Percentiles rank a stretch among this genome's conserved stretches.
Evolutionary conservation across 2,888 invertebrate species (phyloP).

Genomic region (Ophion slaviceki): DNA sequence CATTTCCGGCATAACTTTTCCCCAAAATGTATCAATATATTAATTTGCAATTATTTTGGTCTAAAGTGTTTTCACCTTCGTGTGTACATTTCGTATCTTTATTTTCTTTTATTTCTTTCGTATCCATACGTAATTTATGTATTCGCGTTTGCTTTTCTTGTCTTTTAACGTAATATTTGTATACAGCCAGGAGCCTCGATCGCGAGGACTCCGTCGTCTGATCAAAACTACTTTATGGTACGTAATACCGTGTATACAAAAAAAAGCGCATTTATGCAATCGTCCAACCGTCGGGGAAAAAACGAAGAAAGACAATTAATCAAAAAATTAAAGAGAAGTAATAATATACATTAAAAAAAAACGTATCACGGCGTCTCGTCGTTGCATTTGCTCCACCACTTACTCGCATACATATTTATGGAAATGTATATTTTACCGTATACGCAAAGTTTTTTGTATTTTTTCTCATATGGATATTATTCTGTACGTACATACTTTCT

Average conservation of each 20-base stretch:
- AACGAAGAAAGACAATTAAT: conserved; percentile 21
- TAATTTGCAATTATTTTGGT: conserved; percentile 76
- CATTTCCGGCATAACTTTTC: background rate
- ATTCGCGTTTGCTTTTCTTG: conserved; percentile 36
- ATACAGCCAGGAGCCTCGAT: conserved; percentile 28
- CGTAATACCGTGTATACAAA: conserved; percentile 28
- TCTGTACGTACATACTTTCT: conserved; percentile 37
- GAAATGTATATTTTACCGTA: conserved; percentile 50
- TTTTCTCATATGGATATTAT: conserved; percentile 20
- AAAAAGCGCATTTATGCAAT: conserved; percentile 27
- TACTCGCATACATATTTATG: conserved; percentile 56
- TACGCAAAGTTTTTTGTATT: conserved; percentile 33
- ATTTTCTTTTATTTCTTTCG: conserved; percentile 40
- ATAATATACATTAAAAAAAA: conserved; percentile 25
- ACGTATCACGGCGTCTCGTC: conserved; percentile 36
- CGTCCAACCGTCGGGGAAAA: conserved; percentile 34
- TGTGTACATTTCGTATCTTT: conserved; percentile 61
- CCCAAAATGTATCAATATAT: conserved; percentile 75
- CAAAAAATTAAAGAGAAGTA: conserved; percentile 17
- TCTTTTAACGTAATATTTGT: conserved; percentile 25
- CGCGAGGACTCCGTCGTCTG: background rate
- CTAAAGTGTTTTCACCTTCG: conserved; percentile 71
- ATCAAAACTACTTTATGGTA: conserved; percentile 37
- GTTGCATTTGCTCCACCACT: conserved; percentile 46
- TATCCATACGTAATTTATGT: conserved; percentile 47